Evolutionary conservation across 2,113 vertebrate genomes (phyloP).

Genomic region (Gallinago media): DNA sequence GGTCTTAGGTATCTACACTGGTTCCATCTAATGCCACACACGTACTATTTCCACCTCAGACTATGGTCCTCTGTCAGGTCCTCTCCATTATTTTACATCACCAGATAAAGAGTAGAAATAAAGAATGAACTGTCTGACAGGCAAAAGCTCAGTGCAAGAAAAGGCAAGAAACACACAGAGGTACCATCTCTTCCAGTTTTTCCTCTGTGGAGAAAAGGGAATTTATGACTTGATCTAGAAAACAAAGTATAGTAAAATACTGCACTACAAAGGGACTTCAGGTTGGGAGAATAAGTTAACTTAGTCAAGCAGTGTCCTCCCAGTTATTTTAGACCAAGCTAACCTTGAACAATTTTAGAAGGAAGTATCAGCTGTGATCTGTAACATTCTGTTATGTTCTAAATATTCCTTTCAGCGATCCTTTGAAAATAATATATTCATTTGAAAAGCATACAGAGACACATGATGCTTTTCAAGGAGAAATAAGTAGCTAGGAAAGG

Average conservation of each 20-base stretch:
- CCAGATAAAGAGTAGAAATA: background rate
- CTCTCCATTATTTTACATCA: fast-evolving
- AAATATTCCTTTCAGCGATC: background rate
- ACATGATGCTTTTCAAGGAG: background rate
- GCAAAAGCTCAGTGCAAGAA: background rate
- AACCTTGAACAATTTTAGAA: background rate
- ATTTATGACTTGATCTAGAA: background rate
- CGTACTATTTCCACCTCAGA: background rate
- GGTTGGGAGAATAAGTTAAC: background rate
- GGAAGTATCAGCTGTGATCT: background rate
- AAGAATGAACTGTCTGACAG: background rate
- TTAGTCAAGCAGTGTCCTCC: background rate
- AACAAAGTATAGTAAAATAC: background rate
- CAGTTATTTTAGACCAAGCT: background rate
- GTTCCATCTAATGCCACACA: fast-evolving
- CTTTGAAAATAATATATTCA: background rate
- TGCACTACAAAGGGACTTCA: background rate
- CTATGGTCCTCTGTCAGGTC: fast-evolving
- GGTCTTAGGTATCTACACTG: fast-evolving
- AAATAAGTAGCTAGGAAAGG: background rate
- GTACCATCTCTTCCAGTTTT: background rate
- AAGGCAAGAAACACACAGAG: background rate
- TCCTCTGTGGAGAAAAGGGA: background rate
- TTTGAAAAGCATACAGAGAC: background rate
- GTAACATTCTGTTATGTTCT: background rate